phyloP scores from a whole-genome alignment of 2,888 invertebrate genomes.

The Plebejus melissa region DNA sequence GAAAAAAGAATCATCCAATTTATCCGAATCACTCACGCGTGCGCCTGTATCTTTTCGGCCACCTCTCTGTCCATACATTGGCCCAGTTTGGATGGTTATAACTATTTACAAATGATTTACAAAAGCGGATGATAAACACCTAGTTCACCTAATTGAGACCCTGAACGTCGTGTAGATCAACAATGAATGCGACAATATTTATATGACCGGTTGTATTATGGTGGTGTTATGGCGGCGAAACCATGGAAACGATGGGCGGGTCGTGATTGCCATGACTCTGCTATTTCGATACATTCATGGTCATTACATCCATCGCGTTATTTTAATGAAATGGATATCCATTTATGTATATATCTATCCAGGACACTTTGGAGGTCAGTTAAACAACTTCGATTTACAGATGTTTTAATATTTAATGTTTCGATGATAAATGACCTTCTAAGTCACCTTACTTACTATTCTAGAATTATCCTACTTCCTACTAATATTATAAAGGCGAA shows the following conservation, averaged over 20 bases:
- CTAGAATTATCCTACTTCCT: no score
- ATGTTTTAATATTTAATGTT: background rate
- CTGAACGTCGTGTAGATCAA: conserved; percentile 35
- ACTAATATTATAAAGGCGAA: no score
- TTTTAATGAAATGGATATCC: conserved; percentile 15
- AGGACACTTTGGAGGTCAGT: background rate
- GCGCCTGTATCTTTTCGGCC: conserved; percentile 59
- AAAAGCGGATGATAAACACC: background rate
- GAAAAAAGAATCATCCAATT: conserved; percentile 34
- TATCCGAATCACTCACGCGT: conserved; percentile 54
- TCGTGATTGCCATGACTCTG: conserved; percentile 35
- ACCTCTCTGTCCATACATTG: conserved; percentile 81
- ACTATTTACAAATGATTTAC: conserved; percentile 15
- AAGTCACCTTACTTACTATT: no score
- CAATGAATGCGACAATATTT: conserved; percentile 46
- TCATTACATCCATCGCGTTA: conserved; percentile 28
- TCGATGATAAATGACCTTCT: no score
- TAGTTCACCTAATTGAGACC: conserved; percentile 29
- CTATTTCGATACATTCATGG: conserved; percentile 32
- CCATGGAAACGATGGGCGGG: conserved; percentile 57
- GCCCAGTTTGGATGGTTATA: conserved; percentile 69
- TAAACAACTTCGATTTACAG: background rate
- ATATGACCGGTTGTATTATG: conserved; percentile 40
- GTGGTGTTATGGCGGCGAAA: conserved; percentile 59
- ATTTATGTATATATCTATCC: background rate